These are phyloP conservation scores for Pantherophis alleghaniensis DNA, from an alignment of 2,797 vertebrate species.

Conservation along the genomic window DNA sequence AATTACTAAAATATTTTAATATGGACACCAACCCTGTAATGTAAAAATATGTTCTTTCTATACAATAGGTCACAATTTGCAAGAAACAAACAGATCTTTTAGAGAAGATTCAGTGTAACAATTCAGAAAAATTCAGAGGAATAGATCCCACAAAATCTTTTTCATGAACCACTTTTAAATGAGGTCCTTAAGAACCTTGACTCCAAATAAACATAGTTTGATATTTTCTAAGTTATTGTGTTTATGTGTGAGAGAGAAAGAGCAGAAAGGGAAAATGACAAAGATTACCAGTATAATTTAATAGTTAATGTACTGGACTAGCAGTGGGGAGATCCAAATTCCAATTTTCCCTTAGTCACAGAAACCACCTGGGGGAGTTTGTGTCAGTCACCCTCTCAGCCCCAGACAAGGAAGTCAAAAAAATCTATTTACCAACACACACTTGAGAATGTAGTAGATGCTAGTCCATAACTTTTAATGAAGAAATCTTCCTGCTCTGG, in stretches of 20 bases:
- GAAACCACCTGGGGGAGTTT: neutral
- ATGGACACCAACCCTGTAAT: neutral
- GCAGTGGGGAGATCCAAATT: neutral
- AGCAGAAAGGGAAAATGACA: neutral
- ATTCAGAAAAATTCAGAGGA: neutral
- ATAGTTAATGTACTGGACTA: neutral
- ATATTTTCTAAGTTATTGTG: neutral
- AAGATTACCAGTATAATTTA: neutral
- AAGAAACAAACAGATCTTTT: neutral
- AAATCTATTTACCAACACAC: neutral
- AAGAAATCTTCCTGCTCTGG: neutral
- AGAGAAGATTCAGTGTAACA: neutral
- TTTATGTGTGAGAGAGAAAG: neutral
- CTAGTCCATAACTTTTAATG: neutral
- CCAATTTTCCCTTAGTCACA: neutral
- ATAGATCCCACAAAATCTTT: neutral
- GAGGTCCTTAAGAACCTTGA: neutral
- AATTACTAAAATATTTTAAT: neutral
- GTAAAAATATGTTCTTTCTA: neutral
- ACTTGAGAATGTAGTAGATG: neutral
- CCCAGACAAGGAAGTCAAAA: neutral
- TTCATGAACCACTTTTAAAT: neutral
- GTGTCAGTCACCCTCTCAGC: neutral
- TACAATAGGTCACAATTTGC: neutral
- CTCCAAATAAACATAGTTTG: neutral